These are phyloP conservation scores for Diplosoma virens DNA, from an alignment of 23 tunicate species.

Conservation along the genomic window DNA sequence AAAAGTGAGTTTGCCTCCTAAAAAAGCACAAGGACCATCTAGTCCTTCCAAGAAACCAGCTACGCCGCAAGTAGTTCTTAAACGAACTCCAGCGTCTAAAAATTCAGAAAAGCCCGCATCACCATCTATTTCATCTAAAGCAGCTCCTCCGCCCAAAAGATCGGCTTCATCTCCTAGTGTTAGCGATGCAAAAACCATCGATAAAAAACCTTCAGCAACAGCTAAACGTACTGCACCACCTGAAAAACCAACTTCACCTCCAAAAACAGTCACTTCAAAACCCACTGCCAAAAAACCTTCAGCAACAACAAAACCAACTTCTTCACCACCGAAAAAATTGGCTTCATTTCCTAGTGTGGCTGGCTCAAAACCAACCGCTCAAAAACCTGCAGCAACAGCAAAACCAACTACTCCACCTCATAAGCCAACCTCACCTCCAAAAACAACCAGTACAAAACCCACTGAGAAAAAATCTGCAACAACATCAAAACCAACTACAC, in stretches of 20 bases:
- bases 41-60: too few relatives aligned
- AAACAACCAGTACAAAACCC: neutral
- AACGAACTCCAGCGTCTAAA: too few relatives aligned
- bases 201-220: neutral
- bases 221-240: neutral
- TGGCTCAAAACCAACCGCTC: neutral
- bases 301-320: too few relatives aligned
- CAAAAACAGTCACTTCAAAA: neutral
- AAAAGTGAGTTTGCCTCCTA: too few relatives aligned
- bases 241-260: neutral
- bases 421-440: neutral
- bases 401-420: neutral
- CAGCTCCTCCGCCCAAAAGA: too few relatives aligned
- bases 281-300: too few relatives aligned
- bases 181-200: neutral
- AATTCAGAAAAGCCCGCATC: too few relatives aligned
- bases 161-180: neutral
- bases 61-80: too few relatives aligned
- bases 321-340: neutral
- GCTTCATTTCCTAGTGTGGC: neutral
- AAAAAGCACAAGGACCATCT: too few relatives aligned
- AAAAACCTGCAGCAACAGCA: neutral
- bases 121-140: too few relatives aligned
- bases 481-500: neutral
- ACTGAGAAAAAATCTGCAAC: neutral